These are phyloP conservation scores for Drosophila lacertosa DNA, from an alignment of 1,140 invertebrate genomes.

Conservation along the genomic window DNA sequence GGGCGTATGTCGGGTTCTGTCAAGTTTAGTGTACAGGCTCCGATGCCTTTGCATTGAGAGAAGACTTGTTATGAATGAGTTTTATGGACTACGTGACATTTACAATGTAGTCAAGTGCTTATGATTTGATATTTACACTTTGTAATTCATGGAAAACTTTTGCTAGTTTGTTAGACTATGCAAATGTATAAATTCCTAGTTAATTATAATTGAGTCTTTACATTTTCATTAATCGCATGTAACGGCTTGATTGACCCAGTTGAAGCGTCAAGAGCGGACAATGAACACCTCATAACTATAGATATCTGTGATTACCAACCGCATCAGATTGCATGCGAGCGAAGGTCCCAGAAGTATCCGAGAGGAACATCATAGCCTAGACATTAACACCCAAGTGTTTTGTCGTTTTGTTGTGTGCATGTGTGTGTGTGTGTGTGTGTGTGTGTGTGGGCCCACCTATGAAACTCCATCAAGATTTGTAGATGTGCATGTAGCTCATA, in stretches of 20 bases:
- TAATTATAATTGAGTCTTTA: slow-evolving; percentile 6
- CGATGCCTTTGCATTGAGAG: slow-evolving; percentile 3
- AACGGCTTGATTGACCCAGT: slow-evolving; percentile 68
- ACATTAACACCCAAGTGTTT: slow-evolving; percentile 55
- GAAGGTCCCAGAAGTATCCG: slow-evolving; percentile 1
- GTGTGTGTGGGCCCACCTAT: slow-evolving; percentile 33
- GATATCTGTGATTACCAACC: slow-evolving; percentile 52
- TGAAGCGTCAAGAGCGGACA: slow-evolving; percentile 61
- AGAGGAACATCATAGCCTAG: slow-evolving; percentile 12
- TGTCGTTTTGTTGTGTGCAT: slow-evolving; percentile 36
- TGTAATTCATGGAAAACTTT: too few species aligned
- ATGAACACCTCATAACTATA: slow-evolving; percentile 68
- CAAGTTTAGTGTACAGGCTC: background rate
- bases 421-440: too few species aligned
- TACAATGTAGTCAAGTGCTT: slow-evolving; percentile 27
- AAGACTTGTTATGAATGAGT: background rate
- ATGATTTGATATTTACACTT: too few species aligned
- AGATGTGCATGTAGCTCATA: slow-evolving; percentile 44
- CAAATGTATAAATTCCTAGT: background rate
- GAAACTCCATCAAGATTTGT: slow-evolving; percentile 43
- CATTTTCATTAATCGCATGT: slow-evolving; percentile 13
- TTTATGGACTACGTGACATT: slow-evolving; percentile 62
- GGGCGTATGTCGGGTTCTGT: slow-evolving; percentile 1
- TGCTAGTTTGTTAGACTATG: too few species aligned
- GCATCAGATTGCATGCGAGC: slow-evolving; percentile 40